Evolutionary conservation across 2,797 vertebrate species (phyloP), one percentile per base, ranked within the genome.

Genomic region (Rhinoraja longicauda): DNA sequence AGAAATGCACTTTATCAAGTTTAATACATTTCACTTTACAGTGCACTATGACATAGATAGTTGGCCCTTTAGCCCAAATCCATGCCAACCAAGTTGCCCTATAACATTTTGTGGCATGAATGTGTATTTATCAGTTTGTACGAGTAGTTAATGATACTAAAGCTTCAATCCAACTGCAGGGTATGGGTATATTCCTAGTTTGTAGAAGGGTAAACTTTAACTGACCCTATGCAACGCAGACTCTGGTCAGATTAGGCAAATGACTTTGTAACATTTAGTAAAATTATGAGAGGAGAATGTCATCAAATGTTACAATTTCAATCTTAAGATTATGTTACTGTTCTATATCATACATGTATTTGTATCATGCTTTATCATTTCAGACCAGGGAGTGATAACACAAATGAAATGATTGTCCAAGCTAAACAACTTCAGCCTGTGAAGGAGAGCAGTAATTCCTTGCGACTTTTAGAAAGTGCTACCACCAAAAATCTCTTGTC

Each of bases 371-470:
- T 75, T 73, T 92, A 24, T 92, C 39, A 13, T 75, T 75, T 75
- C 70, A 92, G 90, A 39, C 90, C 70, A 57, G 97, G 96, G 93
- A 93, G 94, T 19, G 94, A 96, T 92, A 95, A 96, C 93, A 96
- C 96, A 15, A 29, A 94, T 88, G 96, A 96, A 93, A 95, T 97
- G 92, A 93, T 96, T 94, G 94, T 94, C 75, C 94, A 96, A 79
- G 95, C 95, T 21, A 95, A 95, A 12, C 94, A 77, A 90, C 93
- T n/a, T 67, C 62, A 88, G 1, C 17, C 95, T 21, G 94, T 94
- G 76, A 93, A 93, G 29, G 93, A 94, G 86, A 67, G 32, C 26
- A 93, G 79, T 59, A 94, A 94, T 76, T 94, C 75, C 21, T 64
- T 59, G 29, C 53, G 36, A 32, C 29, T 21, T 76, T 77, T 94